A percentile compares a stretch with the other conserved stretches of the same genome.
Evolutionary conservation across 2,113 vertebrate species (phyloP).

Genomic region (Meriones unguiculatus): DNA sequence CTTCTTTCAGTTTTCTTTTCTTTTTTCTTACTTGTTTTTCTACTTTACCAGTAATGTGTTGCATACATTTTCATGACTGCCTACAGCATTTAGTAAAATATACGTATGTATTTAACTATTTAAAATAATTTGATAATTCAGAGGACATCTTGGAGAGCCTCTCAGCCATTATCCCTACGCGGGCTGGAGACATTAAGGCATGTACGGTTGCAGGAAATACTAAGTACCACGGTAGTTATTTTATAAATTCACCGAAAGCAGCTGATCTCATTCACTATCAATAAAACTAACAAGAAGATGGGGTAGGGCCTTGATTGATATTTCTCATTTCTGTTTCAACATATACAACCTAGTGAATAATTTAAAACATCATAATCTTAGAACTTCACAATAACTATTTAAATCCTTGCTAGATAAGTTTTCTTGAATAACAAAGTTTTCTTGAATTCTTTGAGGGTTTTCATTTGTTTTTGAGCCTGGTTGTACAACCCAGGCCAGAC

Average conservation of each 20-base stretch:
- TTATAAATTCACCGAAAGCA: slow-evolving; percentile 37
- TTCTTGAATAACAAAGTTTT: slow-evolving; percentile 10
- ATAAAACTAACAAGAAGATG: background rate
- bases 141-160: background rate
- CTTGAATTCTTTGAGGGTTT: background rate
- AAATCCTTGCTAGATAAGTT: background rate
- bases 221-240: background rate
- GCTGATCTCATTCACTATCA: background rate
- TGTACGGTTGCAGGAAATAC: background rate
- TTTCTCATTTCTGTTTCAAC: slow-evolving; percentile 45
- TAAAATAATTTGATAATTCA: background rate
- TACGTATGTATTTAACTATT: background rate
- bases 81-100: background rate
- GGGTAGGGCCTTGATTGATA: background rate
- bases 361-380: slow-evolving; percentile 41
- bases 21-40: background rate
- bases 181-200: background rate
- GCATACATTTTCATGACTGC: background rate
- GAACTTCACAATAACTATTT: background rate
- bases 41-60: background rate
- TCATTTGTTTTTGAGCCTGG: background rate
- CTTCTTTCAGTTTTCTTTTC: background rate
- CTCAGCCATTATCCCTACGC: background rate
- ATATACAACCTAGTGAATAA: background rate
- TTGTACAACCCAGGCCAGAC: background rate